These are phyloP conservation scores for Hypomecis punctinalis DNA, from an alignment of 2,888 invertebrate genomes.

Conservation along the genomic window DNA sequence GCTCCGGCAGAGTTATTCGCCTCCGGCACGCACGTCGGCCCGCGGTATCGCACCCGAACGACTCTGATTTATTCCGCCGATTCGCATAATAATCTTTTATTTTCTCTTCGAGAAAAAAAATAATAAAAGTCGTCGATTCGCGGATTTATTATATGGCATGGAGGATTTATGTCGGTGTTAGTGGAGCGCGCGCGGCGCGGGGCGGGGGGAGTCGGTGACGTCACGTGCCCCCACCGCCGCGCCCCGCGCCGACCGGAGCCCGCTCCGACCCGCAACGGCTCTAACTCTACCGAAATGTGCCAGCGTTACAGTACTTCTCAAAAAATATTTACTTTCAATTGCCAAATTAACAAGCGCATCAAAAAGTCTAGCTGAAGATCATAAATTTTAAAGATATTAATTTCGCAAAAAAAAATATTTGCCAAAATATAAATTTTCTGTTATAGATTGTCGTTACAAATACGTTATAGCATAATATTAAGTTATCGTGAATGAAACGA, in stretches of 20 bases:
- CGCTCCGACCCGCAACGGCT: not conserved
- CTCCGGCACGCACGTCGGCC: slow-evolving; percentile 15
- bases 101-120: slow-evolving; percentile 18
- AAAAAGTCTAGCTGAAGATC: too few relatives aligned
- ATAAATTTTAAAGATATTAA: too few relatives aligned
- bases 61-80: slow-evolving; percentile 19
- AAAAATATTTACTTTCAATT: too few relatives aligned
- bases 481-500: too few relatives aligned
- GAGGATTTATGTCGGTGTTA: slow-evolving; percentile 27
- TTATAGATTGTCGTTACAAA: too few relatives aligned
- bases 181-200: slow-evolving; percentile 13
- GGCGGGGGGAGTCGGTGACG: slow-evolving; percentile 9
- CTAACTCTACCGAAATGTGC: too few relatives aligned
- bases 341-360: too few relatives aligned
- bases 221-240: slow-evolving; percentile 5
- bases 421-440: too few relatives aligned
- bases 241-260: not conserved
- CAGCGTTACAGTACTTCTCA: too few relatives aligned
- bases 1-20: slow-evolving; percentile 3
- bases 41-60: slow-evolving; percentile 9
- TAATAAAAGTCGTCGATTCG: slow-evolving; percentile 33
- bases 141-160: slow-evolving; percentile 25
- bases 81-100: slow-evolving; percentile 31
- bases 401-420: too few relatives aligned
- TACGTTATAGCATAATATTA: too few relatives aligned